Evolutionary conservation across 2,113 vertebrate species (phyloP).

Genomic region (Toxotes chatareus): DNA sequence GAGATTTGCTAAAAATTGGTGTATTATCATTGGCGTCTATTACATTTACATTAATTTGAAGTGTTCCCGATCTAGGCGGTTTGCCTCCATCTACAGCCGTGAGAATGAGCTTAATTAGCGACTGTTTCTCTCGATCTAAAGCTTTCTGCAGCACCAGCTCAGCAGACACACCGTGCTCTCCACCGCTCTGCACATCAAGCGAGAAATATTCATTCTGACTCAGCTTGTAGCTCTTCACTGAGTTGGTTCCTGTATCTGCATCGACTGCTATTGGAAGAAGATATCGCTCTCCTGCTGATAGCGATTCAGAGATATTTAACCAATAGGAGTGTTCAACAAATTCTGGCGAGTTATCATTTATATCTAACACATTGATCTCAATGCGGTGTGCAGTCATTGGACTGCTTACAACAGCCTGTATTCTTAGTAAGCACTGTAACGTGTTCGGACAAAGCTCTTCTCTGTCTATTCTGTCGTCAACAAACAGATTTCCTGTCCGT

Average conservation of each 20-base stretch:
- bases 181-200: conserved; percentile 52
- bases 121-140: conserved; percentile 83
- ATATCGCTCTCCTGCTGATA: conserved; percentile 76
- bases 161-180: conserved; percentile 68
- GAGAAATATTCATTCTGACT: conserved; percentile 81
- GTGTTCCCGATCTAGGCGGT: conserved; percentile 74
- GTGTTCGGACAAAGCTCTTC: conserved; percentile 74
- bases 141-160: conserved; percentile 86
- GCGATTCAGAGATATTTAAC: conserved; percentile 76
- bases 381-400: conserved; percentile 73
- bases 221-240: conserved; percentile 84
- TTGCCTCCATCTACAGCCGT: conserved; percentile 82
- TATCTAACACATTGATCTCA: conserved; percentile 72
- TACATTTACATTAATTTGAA: conserved; percentile 71
- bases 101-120: conserved; percentile 66
- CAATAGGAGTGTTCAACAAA: conserved; percentile 43
- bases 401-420: conserved; percentile 72
- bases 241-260: conserved; percentile 77
- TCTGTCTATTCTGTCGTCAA: conserved; percentile 65
- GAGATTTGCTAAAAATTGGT: conserved; percentile 78
- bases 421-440: conserved; percentile 72
- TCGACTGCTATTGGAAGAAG: conserved; percentile 83
- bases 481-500: conserved; percentile 80
- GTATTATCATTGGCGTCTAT: conserved; percentile 87
- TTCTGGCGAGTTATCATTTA: conserved; percentile 78